Base-by-base conservation (phyloP, 35 echinoderm and acorn worm genomes). In the Heliocidaris erythrogramma region DNA sequence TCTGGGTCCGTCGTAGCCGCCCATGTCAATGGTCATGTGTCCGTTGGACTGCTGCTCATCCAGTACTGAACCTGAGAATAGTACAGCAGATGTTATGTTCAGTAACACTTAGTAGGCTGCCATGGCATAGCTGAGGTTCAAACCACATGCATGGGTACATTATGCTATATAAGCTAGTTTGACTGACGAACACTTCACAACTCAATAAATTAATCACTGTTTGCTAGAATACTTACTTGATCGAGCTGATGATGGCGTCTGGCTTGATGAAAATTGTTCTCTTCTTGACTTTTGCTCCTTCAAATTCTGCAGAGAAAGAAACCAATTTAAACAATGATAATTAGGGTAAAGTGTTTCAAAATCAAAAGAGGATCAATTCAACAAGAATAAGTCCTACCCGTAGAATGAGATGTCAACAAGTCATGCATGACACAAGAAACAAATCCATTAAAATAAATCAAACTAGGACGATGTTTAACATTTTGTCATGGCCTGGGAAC, bases 211-310 rank as follows among this genome's bases (percentile, higher is more conserved):
- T n/a, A 27, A 71, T 5, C 35, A 42, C 3, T 3, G 35, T 3
- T 71, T 71, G 61, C 24, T 71, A 35, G 17, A 94, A 30, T 30
- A 32, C 59, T 71, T 32, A 94, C 59, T 94, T 85, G 88, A 50
- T 92, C 85, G 31, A 12, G 53, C 93, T 32, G 60, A 94, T 94
- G 78, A 85, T 85, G 60, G 78, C 32, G 53, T 93, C 3, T 95
- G 60, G 85, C 89, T 52, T 14, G 85, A 59, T 92, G 47, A 99
- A 69, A 97, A 99, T 32, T 99, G 98, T 92, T 97, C 98, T 93
- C 97, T 95, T 86, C 98, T 97, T 86, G 96, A 93, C 90, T 99
- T 99, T 96, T 99, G 98, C 65, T 99, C 98, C 95, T 99, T 99
- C 60, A 99, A 95, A 85, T 99, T 99, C 98, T 98, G 47, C n/a